Conservation (phyloP, 2,888 invertebrate genomes). For the Piscicola geometra region DNA sequence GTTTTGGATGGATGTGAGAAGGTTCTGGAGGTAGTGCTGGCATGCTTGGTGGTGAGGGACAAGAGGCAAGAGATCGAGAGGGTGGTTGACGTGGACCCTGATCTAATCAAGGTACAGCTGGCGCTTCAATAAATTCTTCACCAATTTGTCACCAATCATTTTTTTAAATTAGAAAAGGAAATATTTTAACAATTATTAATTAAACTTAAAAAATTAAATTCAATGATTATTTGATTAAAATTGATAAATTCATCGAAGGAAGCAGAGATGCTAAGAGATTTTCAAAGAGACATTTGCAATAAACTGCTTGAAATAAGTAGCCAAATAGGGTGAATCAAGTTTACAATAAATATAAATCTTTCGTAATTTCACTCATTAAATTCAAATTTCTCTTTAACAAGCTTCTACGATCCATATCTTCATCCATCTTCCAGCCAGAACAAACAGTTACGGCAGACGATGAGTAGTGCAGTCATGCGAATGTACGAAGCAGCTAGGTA, state of each 20-base stretch:
- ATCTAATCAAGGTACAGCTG: not conserved
- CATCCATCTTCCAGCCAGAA: not conserved
- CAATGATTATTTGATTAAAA: too few relatives aligned
- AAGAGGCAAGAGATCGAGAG: slow-evolving; percentile 11
- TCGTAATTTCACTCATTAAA: too few relatives aligned
- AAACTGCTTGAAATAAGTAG: not conserved
- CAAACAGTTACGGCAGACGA: not conserved
- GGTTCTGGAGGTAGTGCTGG: not conserved
- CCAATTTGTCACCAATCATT: not conserved
- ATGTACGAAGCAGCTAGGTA: slow-evolving; percentile 5
- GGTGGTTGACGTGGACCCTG: slow-evolving; percentile 11
- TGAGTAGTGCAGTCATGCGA: not conserved
- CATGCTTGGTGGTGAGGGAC: not conserved
- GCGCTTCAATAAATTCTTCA: not conserved
- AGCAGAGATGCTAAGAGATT: not conserved
- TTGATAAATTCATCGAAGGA: too few relatives aligned
- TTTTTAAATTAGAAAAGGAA: not conserved
- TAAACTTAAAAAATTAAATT: too few relatives aligned
- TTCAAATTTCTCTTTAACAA: not conserved
- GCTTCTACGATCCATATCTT: not conserved
- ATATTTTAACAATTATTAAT: too few relatives aligned
- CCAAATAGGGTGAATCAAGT: slow-evolving; percentile 16
- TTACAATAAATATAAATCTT: too few relatives aligned
- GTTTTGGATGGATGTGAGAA: not conserved
- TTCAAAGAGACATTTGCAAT: not conserved